Conservation (phyloP, 2,888 invertebrate genomes). For the Phortica magna region DNA sequence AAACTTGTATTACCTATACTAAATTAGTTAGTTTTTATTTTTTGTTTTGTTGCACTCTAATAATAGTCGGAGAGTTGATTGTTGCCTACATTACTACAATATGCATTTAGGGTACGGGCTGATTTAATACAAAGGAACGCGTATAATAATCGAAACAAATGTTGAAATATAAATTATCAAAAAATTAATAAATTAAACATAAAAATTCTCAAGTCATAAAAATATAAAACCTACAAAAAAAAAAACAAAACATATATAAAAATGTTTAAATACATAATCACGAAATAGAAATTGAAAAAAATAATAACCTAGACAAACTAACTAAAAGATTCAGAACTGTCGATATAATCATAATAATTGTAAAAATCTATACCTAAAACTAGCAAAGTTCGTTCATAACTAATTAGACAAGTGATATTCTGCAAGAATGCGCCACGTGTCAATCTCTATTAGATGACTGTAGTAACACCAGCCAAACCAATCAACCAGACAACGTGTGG, state of each 20-base stretch:
- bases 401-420: slow-evolving; percentile 14
- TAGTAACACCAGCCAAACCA: not conserved
- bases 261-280: slow-evolving; percentile 32
- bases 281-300: slow-evolving; percentile 14
- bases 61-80: slow-evolving; percentile 44
- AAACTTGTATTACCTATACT: slow-evolving; percentile 50
- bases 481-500: not conserved
- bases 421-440: not conserved
- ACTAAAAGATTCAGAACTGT: not conserved
- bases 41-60: not conserved
- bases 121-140: slow-evolving; percentile 13
- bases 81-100: slow-evolving; percentile 44
- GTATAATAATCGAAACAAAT: not conserved
- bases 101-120: not conserved
- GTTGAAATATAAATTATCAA: slow-evolving; percentile 8
- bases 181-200: not conserved
- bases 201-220: not conserved
- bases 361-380: not conserved
- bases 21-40: slow-evolving; percentile 61
- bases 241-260: slow-evolving; percentile 31
- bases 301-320: slow-evolving; percentile 20
- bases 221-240: slow-evolving; percentile 43
- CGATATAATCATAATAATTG: not conserved
- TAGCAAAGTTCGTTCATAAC: not conserved
- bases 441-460: not conserved